These are phyloP conservation scores for Rhea americana DNA, from an alignment of 2,113 vertebrate species.

Conservation along the genomic window DNA sequence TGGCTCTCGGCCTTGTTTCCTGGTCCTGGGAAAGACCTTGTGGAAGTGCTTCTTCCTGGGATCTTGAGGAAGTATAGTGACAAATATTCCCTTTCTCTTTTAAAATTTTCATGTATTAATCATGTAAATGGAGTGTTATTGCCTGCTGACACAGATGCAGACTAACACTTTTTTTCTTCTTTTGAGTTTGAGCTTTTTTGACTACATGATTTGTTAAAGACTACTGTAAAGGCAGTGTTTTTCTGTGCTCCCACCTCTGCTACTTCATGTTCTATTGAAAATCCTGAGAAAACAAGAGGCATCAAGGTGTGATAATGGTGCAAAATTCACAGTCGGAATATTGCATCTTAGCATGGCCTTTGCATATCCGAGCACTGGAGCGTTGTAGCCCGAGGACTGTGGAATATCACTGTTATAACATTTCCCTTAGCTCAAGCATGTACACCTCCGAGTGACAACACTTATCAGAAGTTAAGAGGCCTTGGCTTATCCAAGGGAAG, in stretches of 20 bases:
- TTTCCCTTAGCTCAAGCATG: not conserved
- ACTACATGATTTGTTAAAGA: not conserved
- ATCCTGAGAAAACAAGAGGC: not conserved
- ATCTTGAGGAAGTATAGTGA: not conserved
- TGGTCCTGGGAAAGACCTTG: not conserved
- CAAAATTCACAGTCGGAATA: not conserved
- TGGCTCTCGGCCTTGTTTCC: not conserved
- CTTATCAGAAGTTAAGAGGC: conserved; percentile 10
- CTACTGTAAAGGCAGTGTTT: not conserved
- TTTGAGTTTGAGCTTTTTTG: not conserved
- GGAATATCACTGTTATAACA: not conserved
- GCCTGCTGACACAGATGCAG: not conserved
- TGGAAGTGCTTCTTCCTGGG: not conserved
- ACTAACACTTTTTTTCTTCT: not conserved
- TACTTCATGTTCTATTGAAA: not conserved
- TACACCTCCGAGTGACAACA: not conserved
- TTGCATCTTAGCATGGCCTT: not conserved
- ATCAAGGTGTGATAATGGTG: not conserved
- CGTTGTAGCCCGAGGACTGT: rapidly evolving
- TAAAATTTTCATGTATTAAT: not conserved
- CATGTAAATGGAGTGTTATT: not conserved
- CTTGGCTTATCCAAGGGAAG: not conserved
- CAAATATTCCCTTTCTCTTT: not conserved
- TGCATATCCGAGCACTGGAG: not conserved
- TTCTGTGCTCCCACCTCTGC: not conserved